A percentile compares a stretch with the other conserved stretches of the same genome.
phyloP scores from a whole-genome alignment of 2,797 vertebrate genomes.

The Mormyrops attenuatus region DNA sequence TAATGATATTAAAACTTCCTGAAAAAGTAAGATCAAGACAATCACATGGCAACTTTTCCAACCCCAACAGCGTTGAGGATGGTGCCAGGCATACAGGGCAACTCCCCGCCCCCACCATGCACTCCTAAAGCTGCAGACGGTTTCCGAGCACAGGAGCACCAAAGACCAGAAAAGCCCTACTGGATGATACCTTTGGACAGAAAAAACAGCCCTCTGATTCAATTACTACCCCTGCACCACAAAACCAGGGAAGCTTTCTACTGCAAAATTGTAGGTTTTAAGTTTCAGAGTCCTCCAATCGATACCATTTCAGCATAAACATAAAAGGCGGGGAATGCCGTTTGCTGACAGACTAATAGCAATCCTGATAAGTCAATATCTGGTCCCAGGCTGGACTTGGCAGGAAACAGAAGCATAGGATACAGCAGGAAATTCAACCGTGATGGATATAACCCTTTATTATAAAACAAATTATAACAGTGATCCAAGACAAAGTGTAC shows the following conservation, averaged over 20 bases:
- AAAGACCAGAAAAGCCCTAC: not conserved
- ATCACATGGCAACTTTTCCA: not conserved
- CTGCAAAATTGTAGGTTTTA: conserved; percentile 7
- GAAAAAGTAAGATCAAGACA: not conserved
- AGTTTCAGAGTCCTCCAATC: conserved; percentile 15
- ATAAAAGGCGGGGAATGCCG: not conserved
- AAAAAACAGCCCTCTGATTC: not conserved
- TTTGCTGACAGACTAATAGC: conserved; percentile 10
- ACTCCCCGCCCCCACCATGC: too few species aligned
- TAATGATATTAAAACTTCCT: not conserved
- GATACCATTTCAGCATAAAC: conserved; percentile 11
- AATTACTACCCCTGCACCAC: not conserved
- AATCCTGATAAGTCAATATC: conserved; percentile 16
- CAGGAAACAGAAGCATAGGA: not conserved
- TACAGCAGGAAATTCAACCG: not conserved
- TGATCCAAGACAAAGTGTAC: not conserved
- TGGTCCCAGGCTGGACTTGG: not conserved
- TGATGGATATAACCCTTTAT: not conserved
- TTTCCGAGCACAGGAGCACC: conserved; percentile 5
- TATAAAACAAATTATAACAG: not conserved
- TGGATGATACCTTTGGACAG: not conserved
- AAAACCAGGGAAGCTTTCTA: not conserved
- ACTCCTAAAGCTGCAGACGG: not conserved
- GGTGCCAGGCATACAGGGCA: not conserved
- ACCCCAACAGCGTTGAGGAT: not conserved